phyloP scores from a whole-genome alignment of 2,888 invertebrate species.

The Nycteola revayana region DNA sequence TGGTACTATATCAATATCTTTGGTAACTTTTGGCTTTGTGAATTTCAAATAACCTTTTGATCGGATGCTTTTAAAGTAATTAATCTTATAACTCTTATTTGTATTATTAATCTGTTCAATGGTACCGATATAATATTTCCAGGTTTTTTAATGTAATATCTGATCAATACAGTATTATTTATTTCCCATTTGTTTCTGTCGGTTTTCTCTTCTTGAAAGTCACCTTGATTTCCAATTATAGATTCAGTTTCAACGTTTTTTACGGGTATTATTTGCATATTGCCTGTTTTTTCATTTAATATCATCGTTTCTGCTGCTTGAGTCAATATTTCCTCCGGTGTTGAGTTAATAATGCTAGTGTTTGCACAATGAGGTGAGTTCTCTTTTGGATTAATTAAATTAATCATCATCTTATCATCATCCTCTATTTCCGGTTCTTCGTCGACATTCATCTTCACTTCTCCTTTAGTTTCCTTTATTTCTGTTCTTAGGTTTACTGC shows the following conservation, averaged over 20 bases:
- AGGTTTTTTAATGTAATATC: constrained; percentile 16
- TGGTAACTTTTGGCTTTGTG: constrained; percentile 14
- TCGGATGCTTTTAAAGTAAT: constrained; percentile 18
- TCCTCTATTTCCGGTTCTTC: too few species aligned
- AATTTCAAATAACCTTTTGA: constrained; percentile 20
- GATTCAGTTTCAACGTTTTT: constrained; percentile 6
- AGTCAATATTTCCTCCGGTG: constrained; percentile 4
- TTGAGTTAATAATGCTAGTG: constrained; percentile 1
- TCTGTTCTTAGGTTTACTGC: constrained; percentile 1
- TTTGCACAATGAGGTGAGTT: constrained; percentile 4
- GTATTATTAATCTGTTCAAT: constrained; percentile 19
- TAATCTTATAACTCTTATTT: constrained; percentile 14
- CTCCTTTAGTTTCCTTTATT: neutral
- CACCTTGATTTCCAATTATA: constrained; percentile 8
- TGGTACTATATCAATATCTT: constrained; percentile 14
- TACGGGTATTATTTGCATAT: too few species aligned
- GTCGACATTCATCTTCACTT: too few species aligned
- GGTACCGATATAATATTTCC: constrained; percentile 19
- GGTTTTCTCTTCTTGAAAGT: constrained; percentile 15
- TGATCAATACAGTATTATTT: constrained; percentile 18
- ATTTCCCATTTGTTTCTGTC: constrained; percentile 16
- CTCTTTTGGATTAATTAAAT: neutral
- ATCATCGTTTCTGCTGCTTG: constrained; percentile 4
- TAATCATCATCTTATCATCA: too few species aligned
- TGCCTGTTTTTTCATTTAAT: constrained; percentile 8